Base-by-base conservation (phyloP, 2,888 invertebrate species). In the Metacarcinus magister region DNA sequence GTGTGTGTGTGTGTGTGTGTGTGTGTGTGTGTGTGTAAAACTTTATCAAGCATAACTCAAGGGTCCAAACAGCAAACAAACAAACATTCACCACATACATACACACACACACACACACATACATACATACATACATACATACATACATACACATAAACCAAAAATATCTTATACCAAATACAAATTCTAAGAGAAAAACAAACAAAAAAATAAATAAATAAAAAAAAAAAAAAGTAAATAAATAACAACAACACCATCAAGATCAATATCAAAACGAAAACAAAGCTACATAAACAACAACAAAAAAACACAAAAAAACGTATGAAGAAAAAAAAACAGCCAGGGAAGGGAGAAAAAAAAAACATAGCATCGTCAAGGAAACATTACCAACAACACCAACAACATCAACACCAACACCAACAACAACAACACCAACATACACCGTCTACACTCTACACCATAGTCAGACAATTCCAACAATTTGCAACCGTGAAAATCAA, bases 401-500 rank as follows among this genome's bases (percentile, higher is more conserved):
- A 82, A 2, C 67, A 67, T 0, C 28, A 82, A 0, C 87, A 87
- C 7, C 87, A 87, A 13, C 87, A 87, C 0, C 87, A 39, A 0
- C 32, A 32, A 3, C 16, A 39, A 3, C n/a, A 16, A 4, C 39
- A n/a, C 4, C 4, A 60, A 23, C 60, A 60, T 19, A n/a, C 75
- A 82, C 28, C 23, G 28, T n/a, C 10, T n/a, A 28, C 28, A n/a
- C 5, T 82, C 28, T 28, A 28, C 28, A 28, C 7, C 28, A 82
- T 28, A 87, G 32, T 87, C 87, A 87, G 39, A 39, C 39, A 39
- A 39, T 39, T 87, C 39, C 32, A 32, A 10, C 16, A 87, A 32
- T 87, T 87, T 87, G 87, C 39, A 39, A n/a, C 87, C 87, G 87
- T 39, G 87, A 87, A 39, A 87, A 87, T 87, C 87, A 39, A 13